Evolutionary conservation across 2,888 invertebrate genomes (phyloP).

Genomic region (Aleiodes leptofemur): DNA sequence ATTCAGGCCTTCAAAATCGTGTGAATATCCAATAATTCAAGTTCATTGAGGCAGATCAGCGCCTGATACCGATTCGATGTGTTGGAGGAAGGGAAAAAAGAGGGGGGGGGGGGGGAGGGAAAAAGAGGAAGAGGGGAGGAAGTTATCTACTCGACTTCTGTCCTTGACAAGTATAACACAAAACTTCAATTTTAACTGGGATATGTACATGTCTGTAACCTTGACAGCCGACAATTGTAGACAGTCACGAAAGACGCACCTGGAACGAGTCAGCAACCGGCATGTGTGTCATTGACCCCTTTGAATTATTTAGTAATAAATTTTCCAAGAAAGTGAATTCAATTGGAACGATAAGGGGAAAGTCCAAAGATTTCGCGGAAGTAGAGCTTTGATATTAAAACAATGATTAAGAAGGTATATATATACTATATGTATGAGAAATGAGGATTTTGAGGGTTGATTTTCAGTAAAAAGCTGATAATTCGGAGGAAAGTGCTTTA

Average conservation of each 20-base stretch:
- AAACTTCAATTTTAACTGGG: conserved; percentile 1
- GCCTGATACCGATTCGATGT: no score
- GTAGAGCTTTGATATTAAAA: no score
- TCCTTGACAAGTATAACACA: not conserved
- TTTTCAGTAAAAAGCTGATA: no score
- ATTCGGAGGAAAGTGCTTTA: no score
- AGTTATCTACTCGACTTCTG: not conserved
- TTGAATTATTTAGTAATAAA: not conserved
- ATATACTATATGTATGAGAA: no score
- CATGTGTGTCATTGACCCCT: conserved; percentile 51
- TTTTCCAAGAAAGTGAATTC: conserved; percentile 43
- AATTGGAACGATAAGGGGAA: conserved; percentile 36
- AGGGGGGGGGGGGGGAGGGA: no score
- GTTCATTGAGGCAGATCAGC: no score
- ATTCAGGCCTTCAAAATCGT: no score
- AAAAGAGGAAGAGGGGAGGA: not conserved
- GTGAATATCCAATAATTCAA: no score
- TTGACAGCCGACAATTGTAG: conserved; percentile 29
- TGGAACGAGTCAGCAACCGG: conserved; percentile 6
- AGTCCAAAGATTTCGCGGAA: not conserved
- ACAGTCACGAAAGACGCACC: conserved; percentile 32
- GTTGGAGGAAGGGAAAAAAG: no score
- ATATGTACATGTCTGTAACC: conserved; percentile 9
- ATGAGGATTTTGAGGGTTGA: no score
- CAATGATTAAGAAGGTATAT: no score